Base-by-base conservation (phyloP, 1,140 invertebrate species). In the Olivierus martensii region DNA sequence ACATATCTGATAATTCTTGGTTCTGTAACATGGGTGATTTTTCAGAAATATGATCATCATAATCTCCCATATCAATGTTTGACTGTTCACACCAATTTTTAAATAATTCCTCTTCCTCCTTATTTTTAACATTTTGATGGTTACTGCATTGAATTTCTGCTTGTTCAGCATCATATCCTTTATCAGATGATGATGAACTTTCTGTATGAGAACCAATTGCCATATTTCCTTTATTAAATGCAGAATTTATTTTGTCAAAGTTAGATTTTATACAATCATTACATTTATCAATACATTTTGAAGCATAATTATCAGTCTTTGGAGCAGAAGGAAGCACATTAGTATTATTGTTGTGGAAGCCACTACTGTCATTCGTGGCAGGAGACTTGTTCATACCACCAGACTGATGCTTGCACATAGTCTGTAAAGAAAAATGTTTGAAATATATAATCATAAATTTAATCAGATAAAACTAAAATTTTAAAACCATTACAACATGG, bases 351-450 rank as follows among this genome's bases (percentile, higher is more conserved):
- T 55, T 41, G 3, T 43, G 3, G 44, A 49, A 35, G 21, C 53
- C 44, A 50, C 35, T 39, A 15, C 48, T 46, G 18, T 46, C 43
- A 21, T 21, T 45, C 14, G 53, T 17, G 39, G 48, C 48, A 4
- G 53, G 50, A 46, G 53, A 49, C 41, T 55, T 55, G 34, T 17
- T 49, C 53, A 55, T 55, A 39, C 53, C 53, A 55, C 53, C 53
- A 50, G 53, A 55, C 50, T 55, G 50, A 42, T 55, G 53, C 46
- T 55, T 55, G 53, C 53, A 55, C 53, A 55, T 55, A 55, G 48
- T 55, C 53, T 55, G 22, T 17, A 41, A 39, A 41, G 3, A 44
- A 11, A 21, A 41, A 39, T n/a, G n/a, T n/a, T n/a, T n/a, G n/a
- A n/a, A n/a, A n/a, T n/a, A n/a, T n/a, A n/a, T n/a, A n/a, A n/a